Base-by-base conservation (phyloP, 2,888 invertebrate species). In the Drosophila setosimentum region DNA sequence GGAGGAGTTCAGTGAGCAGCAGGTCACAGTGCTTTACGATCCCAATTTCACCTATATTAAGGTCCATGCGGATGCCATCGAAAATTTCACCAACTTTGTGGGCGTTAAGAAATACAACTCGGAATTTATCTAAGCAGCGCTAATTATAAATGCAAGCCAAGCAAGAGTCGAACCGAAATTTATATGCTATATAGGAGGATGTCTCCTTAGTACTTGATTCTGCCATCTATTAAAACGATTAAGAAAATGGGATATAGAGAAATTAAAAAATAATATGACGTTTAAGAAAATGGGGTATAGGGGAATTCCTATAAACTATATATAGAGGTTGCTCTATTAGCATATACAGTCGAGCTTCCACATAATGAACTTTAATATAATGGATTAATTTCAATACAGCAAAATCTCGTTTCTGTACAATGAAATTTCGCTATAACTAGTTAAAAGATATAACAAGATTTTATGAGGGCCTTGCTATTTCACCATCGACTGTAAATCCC, bases 71-170 rank as follows among this genome's bases (percentile, higher is more conserved):
- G 94, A 94, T 85, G 95, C 95, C 21, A 90, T 94, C 13, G 84
- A 94, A 18, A 94, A 94, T 58, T 93, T 95, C 66, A 93, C 94
- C 16, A 84, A 93, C 61, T 95, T 95, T 84, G 94, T 95, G 81
- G 95, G 95, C n/a, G 93, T 94, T 33, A 94, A 94, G 73, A 93
- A 93, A 62, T 95, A 95, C 80, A 92, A 77, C 53, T 86, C 92
- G 8, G 94, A 95, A 76, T 95, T 94, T 87, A 91, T 94, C 76
- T 91, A 83, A 89, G 51, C 16, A 18, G 10, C 16, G 33, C 53
- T 18, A 2, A 57, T 27, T 30, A 16, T 18, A 53, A 33, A 29
- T 37, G 13, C 13, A 29, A 29, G 13, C 21, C 5, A 6, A 6
- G 11, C n/a, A 10, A 16, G 2, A 16, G 3, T 21, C n/a, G 16